A percentile compares a stretch with the other conserved stretches of the same genome.
Evolutionary conservation across 92 coral and sea anemone species (phyloP).

Genomic region (Zoanthus sansibaricus): DNA sequence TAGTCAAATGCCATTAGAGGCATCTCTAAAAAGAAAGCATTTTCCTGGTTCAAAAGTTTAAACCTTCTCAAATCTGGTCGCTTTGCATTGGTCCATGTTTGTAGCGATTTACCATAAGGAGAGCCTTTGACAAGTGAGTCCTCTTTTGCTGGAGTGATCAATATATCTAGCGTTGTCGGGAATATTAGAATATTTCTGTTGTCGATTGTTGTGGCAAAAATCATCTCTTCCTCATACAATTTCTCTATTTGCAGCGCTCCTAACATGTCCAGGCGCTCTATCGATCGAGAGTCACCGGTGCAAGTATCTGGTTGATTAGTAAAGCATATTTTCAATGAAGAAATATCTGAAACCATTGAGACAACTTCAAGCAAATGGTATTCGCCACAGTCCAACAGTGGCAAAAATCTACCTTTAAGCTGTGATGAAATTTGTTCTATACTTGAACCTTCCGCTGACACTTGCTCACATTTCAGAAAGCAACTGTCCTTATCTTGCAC

Average conservation of each 20-base stretch:
- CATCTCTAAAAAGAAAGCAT: slow-evolving; percentile 31
- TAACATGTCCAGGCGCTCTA: slow-evolving; percentile 10
- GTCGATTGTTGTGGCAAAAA: slow-evolving; percentile 41
- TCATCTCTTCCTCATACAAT: slow-evolving; percentile 34
- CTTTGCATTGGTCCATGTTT: slow-evolving; percentile 23
- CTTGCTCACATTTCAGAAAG: slow-evolving; percentile 25
- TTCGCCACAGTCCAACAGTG: slow-evolving; percentile 43
- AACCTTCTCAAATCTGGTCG: slow-evolving; percentile 42
- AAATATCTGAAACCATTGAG: slow-evolving; percentile 35
- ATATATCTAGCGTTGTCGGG: slow-evolving; percentile 30
- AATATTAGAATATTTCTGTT: slow-evolving; percentile 31
- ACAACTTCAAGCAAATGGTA: slow-evolving; percentile 40
- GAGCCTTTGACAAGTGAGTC: slow-evolving; percentile 26
- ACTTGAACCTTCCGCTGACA: slow-evolving; percentile 16
- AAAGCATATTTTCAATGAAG: slow-evolving; percentile 43
- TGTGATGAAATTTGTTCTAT: slow-evolving; percentile 24
- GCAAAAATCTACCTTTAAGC: slow-evolving; percentile 39
- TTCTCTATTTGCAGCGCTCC: slow-evolving; percentile 27
- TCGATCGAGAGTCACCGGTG: neutral
- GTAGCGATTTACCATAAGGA: slow-evolving; percentile 26
- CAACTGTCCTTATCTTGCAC: slow-evolving; percentile 5
- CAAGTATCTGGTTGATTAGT: neutral
- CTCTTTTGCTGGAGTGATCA: slow-evolving; percentile 40
- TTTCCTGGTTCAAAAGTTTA: slow-evolving; percentile 40
- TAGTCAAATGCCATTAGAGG: slow-evolving; percentile 48